Conservation (phyloP, 2,888 invertebrate species). For the Drosophila diplacantha region DNA sequence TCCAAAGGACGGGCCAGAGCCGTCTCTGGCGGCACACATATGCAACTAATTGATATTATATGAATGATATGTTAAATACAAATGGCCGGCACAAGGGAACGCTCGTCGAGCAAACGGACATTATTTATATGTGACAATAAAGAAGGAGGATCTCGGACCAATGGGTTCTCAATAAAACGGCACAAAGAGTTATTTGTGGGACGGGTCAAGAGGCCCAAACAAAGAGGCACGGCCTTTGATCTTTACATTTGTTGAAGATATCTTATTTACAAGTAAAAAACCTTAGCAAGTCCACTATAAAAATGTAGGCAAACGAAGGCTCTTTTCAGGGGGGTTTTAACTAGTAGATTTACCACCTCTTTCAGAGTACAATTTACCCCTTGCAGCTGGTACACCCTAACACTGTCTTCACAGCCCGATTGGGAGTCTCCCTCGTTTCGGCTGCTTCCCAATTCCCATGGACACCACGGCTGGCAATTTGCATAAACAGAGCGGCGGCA, state of each 20-base stretch:
- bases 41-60: conserved; percentile 71
- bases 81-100: conserved; percentile 49
- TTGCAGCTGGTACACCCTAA: background rate
- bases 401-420: background rate
- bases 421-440: background rate
- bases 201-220: background rate
- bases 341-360: too few relatives aligned
- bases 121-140: conserved; percentile 53
- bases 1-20: conserved; percentile 21
- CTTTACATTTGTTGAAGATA: background rate
- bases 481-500: conserved; percentile 49
- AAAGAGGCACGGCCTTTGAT: too few relatives aligned
- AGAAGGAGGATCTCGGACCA: conserved; percentile 25
- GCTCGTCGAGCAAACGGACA: conserved; percentile 33
- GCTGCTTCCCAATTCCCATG: conserved; percentile 14
- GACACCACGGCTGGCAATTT: conserved; percentile 41
- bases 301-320: too few relatives aligned
- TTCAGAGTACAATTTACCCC: background rate
- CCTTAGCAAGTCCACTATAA: too few relatives aligned
- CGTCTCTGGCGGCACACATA: conserved; percentile 45
- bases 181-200: background rate
- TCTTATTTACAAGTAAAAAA: background rate
- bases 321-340: too few relatives aligned
- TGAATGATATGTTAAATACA: conserved; percentile 68
- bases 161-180: conserved; percentile 51